Evolutionary conservation across 1,140 invertebrate species (phyloP), one percentile per base, ranked within the genome.

Genomic region (Zaprionus africanus): DNA sequence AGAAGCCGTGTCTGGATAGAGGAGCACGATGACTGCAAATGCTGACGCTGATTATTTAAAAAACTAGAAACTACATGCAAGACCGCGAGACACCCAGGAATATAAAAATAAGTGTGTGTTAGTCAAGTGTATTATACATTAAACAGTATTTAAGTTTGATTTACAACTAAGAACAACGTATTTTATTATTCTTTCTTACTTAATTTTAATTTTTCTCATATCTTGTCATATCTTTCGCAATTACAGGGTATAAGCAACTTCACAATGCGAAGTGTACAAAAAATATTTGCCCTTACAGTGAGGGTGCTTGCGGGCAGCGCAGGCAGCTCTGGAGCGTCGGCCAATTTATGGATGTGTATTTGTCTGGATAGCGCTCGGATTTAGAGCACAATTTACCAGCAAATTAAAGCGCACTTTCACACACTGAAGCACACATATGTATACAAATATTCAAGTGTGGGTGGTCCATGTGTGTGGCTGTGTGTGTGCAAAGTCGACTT

Each of bases 311-410:
- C 31, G 38, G 13, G 62, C 31, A 13, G 38, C 4, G 34, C 4
- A 15, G 17, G 24, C 7, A 17, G 11, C 34, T 24, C 49, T 19
- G 51, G 46, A 51, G 46, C 46, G 46, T 51, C 28, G 22, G 60
- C 62, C 60, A 76, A 71, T 76, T 74, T 78, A 68, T 75, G 56
- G 59, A 41, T 64, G 59, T 69, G 61, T 74, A 51, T 74, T 66
- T 73, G 75, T 58, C 38, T 75, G 78, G 70, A 51, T 75, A 78
- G 76, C 70, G 69, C 81, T 82, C 81, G 78, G 72, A 76, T 84
- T 88, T 90, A 68, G 65, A 73, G 85, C 81, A 79, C 81, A 90
- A 90, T 90, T 90, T 90, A 90, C 78, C 85, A 90, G 85, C 72
- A 90, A 90, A 90, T 90, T 90, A 90, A 90, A 90, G 69, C 76